Evolutionary conservation across 2,888 invertebrate genomes (phyloP).

Genomic region (Trachelus tabidus): DNA sequence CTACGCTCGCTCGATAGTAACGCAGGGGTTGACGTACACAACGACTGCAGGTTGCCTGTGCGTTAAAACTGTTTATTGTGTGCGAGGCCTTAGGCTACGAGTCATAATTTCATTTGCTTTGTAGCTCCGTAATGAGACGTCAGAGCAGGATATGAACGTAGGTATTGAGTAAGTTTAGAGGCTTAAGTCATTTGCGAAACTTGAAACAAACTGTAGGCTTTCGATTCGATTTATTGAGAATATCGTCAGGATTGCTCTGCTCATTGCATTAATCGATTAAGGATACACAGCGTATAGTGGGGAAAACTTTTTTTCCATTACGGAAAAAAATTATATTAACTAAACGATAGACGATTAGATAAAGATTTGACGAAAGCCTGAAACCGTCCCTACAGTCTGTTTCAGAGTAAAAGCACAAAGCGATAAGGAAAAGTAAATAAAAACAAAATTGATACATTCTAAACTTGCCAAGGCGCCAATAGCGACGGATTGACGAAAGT

Average conservation of each 20-base stretch:
- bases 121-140: not conserved
- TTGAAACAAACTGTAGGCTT: not conserved
- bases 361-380: not conserved
- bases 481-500: not conserved
- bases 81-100: not conserved
- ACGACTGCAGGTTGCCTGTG: not conserved
- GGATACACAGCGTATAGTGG: not conserved
- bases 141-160: not conserved
- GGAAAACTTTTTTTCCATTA: not conserved
- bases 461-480: not conserved
- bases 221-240: not conserved
- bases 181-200: not conserved
- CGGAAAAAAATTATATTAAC: not conserved
- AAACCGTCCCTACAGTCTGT: not conserved
- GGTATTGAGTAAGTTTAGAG: not conserved
- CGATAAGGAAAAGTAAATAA: not conserved
- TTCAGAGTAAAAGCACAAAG: not conserved
- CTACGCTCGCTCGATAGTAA: not conserved
- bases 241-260: not conserved
- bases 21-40: not conserved
- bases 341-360: not conserved
- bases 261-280: not conserved
- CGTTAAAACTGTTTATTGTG: not conserved
- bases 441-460: not conserved
- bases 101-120: not conserved